These are phyloP conservation scores for Parnassius mnemosyne DNA, from an alignment of 2,888 invertebrate species.

Conservation along the genomic window DNA sequence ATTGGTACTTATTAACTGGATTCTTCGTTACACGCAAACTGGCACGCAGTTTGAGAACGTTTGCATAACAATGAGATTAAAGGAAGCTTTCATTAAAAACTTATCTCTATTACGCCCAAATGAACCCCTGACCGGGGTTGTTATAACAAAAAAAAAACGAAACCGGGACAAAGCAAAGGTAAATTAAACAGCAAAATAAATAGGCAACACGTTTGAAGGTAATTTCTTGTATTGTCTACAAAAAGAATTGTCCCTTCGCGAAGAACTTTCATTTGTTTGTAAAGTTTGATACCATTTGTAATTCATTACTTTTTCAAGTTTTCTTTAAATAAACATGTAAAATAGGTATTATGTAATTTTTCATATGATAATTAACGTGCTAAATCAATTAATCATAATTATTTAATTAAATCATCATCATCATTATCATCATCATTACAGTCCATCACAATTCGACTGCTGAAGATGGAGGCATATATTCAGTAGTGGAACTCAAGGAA, in stretches of 20 bases:
- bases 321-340: neutral
- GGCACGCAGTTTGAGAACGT: constrained; percentile 39
- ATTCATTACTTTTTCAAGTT: constrained; percentile 7
- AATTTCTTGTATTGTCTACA: constrained; percentile 44
- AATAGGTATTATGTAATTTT: neutral
- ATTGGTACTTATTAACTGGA: constrained; percentile 4
- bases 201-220: constrained; percentile 49
- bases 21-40: constrained; percentile 7
- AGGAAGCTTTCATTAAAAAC: constrained; percentile 53
- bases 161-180: constrained; percentile 49
- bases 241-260: constrained; percentile 39
- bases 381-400: too few species aligned
- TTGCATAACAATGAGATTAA: constrained; percentile 56
- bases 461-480: neutral
- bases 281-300: constrained; percentile 10
- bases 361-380: too few species aligned
- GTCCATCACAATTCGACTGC: neutral
- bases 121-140: constrained; percentile 40
- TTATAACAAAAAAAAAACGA: constrained; percentile 54
- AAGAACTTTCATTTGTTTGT: constrained; percentile 32
- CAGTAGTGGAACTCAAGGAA: too few species aligned
- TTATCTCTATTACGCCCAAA: constrained; percentile 50
- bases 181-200: constrained; percentile 62
- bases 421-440: neutral
- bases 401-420: too few species aligned